phyloP scores from a whole-genome alignment of 1,140 invertebrate genomes.

The Ganaspis sp. region DNA sequence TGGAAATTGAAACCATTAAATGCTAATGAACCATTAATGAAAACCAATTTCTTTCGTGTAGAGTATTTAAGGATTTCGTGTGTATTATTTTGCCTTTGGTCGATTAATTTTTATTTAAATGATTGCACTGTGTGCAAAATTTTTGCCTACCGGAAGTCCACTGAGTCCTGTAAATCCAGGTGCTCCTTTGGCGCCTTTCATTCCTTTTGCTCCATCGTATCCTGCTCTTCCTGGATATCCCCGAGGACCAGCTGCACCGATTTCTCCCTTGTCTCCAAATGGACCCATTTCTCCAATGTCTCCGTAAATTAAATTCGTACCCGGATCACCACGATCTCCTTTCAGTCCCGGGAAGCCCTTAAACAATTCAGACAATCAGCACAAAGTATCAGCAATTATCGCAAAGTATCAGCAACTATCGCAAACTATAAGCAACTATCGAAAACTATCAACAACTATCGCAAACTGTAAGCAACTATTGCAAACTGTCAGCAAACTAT shows the following conservation, averaged over 20 bases:
- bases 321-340: constrained; percentile 75
- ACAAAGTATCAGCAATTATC: constrained; percentile 1
- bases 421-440: too few relatives aligned
- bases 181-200: constrained; percentile 77
- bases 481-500: too few relatives aligned
- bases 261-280: constrained; percentile 65
- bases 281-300: constrained; percentile 69
- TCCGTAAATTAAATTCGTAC: constrained; percentile 67
- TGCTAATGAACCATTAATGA: too few relatives aligned
- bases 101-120: not conserved
- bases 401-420: too few relatives aligned
- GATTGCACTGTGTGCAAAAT: not conserved
- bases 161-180: constrained; percentile 64
- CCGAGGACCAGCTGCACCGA: constrained; percentile 64
- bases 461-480: too few relatives aligned
- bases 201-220: constrained; percentile 73
- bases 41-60: too few relatives aligned
- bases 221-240: constrained; percentile 75
- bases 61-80: too few relatives aligned
- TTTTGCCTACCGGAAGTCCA: constrained; percentile 63
- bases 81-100: too few relatives aligned
- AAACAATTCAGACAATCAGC: too few relatives aligned
- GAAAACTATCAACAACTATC: too few relatives aligned
- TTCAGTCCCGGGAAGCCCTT: constrained; percentile 67
- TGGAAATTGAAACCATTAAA: too few relatives aligned